Conservation (phyloP, 1,140 invertebrate species). For the Diorhabda elongata region DNA sequence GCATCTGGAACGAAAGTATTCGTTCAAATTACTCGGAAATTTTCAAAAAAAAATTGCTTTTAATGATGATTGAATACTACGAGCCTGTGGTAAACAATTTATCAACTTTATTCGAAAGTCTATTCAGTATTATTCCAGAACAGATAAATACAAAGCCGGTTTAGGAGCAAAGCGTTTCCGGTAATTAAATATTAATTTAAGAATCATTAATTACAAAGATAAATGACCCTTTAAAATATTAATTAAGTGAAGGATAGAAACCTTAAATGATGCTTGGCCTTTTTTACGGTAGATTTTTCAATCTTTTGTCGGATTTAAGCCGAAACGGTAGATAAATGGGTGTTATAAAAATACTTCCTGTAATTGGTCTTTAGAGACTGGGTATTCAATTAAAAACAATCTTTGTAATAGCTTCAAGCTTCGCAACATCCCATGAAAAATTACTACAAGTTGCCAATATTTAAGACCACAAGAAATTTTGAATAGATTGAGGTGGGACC, state of each 20-base stretch:
- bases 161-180: constrained; percentile 30
- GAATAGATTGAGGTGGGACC: too few species aligned
- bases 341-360: constrained; percentile 1
- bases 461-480: too few species aligned
- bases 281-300: constrained; percentile 6
- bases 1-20: not conserved
- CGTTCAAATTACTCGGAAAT: not conserved
- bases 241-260: constrained; percentile 35
- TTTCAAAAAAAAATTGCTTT: constrained; percentile 11
- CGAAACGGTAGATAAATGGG: not conserved
- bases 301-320: not conserved
- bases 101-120: constrained; percentile 30
- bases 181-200: constrained; percentile 44
- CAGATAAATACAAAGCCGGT: constrained; percentile 29
- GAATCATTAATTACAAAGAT: constrained; percentile 43
- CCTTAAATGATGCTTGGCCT: constrained; percentile 13
- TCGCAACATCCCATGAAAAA: too few species aligned
- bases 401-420: too few species aligned
- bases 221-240: constrained; percentile 40
- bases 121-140: constrained; percentile 27
- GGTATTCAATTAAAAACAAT: too few species aligned
- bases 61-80: constrained; percentile 22
- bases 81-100: constrained; percentile 24
- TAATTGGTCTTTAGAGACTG: not conserved
- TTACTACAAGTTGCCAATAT: too few species aligned